Conservation (phyloP, 1,140 invertebrate genomes). For the Macrotrachela quadricornifera region DNA sequence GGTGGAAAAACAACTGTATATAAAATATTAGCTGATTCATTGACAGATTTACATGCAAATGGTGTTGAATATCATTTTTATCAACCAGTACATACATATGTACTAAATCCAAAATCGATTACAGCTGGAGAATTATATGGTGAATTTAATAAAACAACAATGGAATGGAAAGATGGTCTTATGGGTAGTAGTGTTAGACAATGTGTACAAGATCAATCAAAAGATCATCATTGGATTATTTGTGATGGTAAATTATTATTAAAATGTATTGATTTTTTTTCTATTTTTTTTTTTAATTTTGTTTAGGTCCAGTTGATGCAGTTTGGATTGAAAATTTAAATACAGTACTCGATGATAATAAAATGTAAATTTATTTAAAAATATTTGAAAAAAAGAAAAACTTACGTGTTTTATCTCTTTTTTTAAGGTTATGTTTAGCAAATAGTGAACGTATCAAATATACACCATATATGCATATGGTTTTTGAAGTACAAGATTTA, state of each 20-base stretch:
- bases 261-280: no score
- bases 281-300: neutral
- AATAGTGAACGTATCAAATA: slow-evolving; percentile 32
- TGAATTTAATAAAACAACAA: slow-evolving; percentile 26
- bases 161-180: slow-evolving; percentile 32
- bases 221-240: no score
- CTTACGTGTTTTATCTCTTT: no score
- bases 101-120: slow-evolving; percentile 31
- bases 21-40: slow-evolving; percentile 20
- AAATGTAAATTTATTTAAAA: slow-evolving; percentile 28
- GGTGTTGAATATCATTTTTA: slow-evolving; percentile 21
- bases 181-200: slow-evolving; percentile 26
- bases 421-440: slow-evolving; percentile 21
- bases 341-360: slow-evolving; percentile 35
- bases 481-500: slow-evolving; percentile 32
- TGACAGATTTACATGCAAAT: slow-evolving; percentile 18
- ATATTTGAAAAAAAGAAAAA: no score
- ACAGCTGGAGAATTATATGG: slow-evolving; percentile 32
- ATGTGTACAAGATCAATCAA: slow-evolving; percentile 12
- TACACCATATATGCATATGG: slow-evolving; percentile 31
- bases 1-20: slow-evolving; percentile 30
- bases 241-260: no score
- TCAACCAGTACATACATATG: slow-evolving; percentile 24
- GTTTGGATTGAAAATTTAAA: slow-evolving; percentile 35
- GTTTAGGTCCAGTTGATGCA: slow-evolving; percentile 27